Percentiles rank a stretch among this genome's conserved stretches.
phyloP scores from a whole-genome alignment of 1,140 invertebrate genomes.

The Drosophila prosaltans region DNA sequence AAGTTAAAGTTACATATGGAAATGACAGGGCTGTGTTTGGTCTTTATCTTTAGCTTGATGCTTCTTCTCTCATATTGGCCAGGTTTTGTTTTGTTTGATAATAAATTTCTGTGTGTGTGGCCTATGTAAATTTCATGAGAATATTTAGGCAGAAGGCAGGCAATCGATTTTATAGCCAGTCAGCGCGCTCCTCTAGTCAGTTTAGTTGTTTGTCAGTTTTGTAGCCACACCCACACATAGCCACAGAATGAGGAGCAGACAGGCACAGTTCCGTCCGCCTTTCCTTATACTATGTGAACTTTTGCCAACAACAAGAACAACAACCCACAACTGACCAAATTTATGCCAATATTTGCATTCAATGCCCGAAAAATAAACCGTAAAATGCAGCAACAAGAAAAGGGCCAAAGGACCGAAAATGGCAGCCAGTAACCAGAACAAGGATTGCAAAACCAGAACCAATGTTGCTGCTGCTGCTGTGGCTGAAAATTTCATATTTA shows the following conservation, averaged over 20 bases:
- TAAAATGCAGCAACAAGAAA: slow-evolving; percentile 60
- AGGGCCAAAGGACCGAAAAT: background rate
- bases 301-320: slow-evolving; percentile 24
- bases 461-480: background rate
- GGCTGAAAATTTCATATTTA: slow-evolving; percentile 78
- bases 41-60: slow-evolving; percentile 15
- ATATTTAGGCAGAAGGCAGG: background rate
- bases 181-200: background rate
- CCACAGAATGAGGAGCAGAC: background rate
- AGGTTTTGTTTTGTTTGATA: slow-evolving; percentile 26
- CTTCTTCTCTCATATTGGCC: background rate
- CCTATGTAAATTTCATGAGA: slow-evolving; percentile 28
- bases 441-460: background rate
- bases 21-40: slow-evolving; percentile 6
- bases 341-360: slow-evolving; percentile 82
- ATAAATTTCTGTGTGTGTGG: slow-evolving; percentile 16
- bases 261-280: slow-evolving; percentile 5
- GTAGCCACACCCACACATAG: slow-evolving; percentile 1
- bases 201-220: slow-evolving; percentile 2
- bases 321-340: slow-evolving; percentile 68
- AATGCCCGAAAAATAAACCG: slow-evolving; percentile 79
- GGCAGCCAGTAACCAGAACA: background rate
- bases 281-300: slow-evolving; percentile 9
- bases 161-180: slow-evolving; percentile 25
- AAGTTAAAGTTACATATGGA: slow-evolving; percentile 18